Conservation (phyloP, 1,140 invertebrate genomes). For the Calephelis virginiensis region DNA sequence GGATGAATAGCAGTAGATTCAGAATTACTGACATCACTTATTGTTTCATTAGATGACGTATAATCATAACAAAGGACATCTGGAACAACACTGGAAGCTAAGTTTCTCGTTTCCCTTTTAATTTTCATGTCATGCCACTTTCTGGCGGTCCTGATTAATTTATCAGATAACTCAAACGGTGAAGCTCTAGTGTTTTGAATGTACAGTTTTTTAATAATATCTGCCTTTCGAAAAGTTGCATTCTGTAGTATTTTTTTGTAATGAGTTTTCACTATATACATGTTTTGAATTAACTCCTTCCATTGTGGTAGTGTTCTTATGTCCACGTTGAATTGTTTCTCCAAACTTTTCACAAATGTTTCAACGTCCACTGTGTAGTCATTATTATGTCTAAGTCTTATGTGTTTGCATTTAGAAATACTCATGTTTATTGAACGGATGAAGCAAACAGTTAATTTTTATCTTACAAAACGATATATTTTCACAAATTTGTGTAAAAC, state of each 20-base stretch:
- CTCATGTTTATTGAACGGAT: slow-evolving; percentile 29
- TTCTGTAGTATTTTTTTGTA: slow-evolving; percentile 45
- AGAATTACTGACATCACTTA: slow-evolving; percentile 30
- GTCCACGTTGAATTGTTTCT: slow-evolving; percentile 50
- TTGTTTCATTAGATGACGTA: slow-evolving; percentile 12
- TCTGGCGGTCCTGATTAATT: slow-evolving; percentile 45
- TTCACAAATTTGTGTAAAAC: too few species aligned
- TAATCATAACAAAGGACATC: neutral
- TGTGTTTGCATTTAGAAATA: slow-evolving; percentile 38
- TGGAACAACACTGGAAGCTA: slow-evolving; percentile 5
- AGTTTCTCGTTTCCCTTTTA: slow-evolving; percentile 26
- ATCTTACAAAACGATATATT: neutral
- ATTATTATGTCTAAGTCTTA: slow-evolving; percentile 44
- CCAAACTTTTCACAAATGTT: slow-evolving; percentile 45
- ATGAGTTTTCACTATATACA: slow-evolving; percentile 38
- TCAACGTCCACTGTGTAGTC: slow-evolving; percentile 42
- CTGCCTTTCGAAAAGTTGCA: slow-evolving; percentile 37
- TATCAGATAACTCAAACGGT: slow-evolving; percentile 54
- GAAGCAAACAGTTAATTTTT: neutral
- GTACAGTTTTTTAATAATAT: slow-evolving; percentile 55
- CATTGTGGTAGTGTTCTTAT: slow-evolving; percentile 50
- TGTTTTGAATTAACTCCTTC: slow-evolving; percentile 44
- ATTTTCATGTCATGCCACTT: slow-evolving; percentile 42
- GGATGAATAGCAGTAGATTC: slow-evolving; percentile 39
- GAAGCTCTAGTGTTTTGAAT: slow-evolving; percentile 44